Conservation (phyloP, 1,140 invertebrate species). For the Pectinophora gossypiella region DNA sequence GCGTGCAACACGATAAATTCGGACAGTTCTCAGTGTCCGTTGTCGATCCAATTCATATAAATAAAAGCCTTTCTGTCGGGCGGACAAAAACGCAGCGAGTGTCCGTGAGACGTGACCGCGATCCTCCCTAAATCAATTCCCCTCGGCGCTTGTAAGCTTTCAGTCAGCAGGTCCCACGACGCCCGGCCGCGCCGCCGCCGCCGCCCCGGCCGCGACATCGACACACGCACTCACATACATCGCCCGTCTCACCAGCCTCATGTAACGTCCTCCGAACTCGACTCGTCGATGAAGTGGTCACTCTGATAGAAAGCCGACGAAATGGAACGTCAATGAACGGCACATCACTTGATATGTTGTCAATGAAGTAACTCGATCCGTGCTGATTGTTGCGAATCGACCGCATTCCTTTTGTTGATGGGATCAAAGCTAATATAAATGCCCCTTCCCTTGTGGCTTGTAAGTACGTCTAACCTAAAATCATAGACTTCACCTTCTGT, state of each 20-base stretch:
- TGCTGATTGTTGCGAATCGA: background rate
- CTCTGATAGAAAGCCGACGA: background rate
- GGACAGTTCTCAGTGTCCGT: background rate
- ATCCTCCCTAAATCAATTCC: constrained; percentile 3
- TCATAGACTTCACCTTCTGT: too few relatives aligned
- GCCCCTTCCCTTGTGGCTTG: too few relatives aligned
- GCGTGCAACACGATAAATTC: background rate
- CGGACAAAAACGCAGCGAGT: background rate
- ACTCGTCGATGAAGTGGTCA: too few relatives aligned
- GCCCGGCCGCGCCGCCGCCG: background rate
- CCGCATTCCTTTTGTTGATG: too few relatives aligned
- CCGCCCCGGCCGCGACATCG: background rate
- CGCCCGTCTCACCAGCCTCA: background rate
- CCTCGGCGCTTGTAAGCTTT: constrained; percentile 1
- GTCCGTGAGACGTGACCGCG: background rate
- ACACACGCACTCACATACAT: background rate
- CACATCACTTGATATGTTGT: background rate
- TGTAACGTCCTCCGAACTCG: too few relatives aligned
- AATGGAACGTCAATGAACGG: background rate
- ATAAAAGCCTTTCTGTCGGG: background rate
- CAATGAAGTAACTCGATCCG: background rate
- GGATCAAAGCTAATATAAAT: too few relatives aligned
- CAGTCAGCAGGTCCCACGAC: background rate
- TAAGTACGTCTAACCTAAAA: too few relatives aligned
- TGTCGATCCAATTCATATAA: background rate